Evolutionary conservation across 2,888 invertebrate species (phyloP).

Genomic region (Rugalucina vietnamica): DNA sequence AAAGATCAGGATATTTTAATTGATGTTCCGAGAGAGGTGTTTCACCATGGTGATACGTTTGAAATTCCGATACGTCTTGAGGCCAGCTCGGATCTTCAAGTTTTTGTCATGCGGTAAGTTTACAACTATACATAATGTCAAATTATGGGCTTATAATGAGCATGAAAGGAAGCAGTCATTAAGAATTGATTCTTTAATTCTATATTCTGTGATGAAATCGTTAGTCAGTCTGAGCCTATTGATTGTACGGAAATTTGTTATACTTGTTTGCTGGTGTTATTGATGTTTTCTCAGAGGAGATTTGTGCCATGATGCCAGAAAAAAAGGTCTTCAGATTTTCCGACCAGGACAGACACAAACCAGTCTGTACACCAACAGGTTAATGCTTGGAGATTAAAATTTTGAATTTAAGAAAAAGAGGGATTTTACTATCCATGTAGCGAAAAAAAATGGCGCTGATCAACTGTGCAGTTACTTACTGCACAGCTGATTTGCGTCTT

Average conservation of each 20-base stretch:
- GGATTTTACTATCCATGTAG: no score
- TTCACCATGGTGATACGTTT: slow-evolving; percentile 94
- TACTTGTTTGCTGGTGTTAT: background rate
- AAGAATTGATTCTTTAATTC: background rate
- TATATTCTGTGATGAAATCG: background rate
- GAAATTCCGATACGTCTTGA: slow-evolving; percentile 94
- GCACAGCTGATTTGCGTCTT: no score
- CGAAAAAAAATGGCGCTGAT: no score
- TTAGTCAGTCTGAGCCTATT: background rate
- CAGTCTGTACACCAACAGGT: no score
- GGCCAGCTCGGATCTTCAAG: slow-evolving; percentile 86
- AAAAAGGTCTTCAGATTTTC: no score
- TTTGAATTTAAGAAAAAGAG: no score
- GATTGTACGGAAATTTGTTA: background rate
- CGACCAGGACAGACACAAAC: no score
- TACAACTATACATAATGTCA: background rate
- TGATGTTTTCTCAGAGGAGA: background rate
- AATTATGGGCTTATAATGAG: background rate
- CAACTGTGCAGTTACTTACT: no score
- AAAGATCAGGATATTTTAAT: slow-evolving; percentile 93
- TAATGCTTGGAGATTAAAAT: no score
- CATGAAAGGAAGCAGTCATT: no score
- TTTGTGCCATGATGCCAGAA: no score
- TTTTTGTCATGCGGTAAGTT: slow-evolving; percentile 93
- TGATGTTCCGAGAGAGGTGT: slow-evolving; percentile 93